Conservation (phyloP, 2,888 invertebrate genomes). For the Tipula helvola region DNA sequence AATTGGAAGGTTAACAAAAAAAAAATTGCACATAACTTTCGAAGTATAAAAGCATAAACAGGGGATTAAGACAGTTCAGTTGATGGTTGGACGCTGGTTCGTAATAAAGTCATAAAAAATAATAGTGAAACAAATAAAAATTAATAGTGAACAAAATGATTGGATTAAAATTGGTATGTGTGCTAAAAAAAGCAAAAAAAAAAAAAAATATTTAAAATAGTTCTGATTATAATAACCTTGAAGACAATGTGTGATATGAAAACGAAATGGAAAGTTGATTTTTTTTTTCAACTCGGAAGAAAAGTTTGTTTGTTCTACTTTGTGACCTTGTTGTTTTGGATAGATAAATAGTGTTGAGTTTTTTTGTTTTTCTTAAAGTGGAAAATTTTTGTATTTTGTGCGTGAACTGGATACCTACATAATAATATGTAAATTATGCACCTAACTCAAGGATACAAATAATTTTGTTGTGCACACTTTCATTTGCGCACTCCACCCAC, state of each 20-base stretch:
- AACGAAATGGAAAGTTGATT: background rate
- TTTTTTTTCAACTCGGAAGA: background rate
- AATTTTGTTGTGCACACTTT: background rate
- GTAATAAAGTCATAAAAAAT: constrained; percentile 14
- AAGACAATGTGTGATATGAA: background rate
- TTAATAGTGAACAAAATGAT: constrained; percentile 4
- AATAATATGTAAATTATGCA: background rate
- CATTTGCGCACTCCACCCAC: background rate
- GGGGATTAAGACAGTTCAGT: constrained; percentile 28
- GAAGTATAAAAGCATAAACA: constrained; percentile 29
- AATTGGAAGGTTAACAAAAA: constrained; percentile 8
- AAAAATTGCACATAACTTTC: constrained; percentile 13
- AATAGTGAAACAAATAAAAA: background rate
- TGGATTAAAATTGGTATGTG: constrained; percentile 13
- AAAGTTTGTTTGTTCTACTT: background rate
- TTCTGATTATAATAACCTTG: background rate
- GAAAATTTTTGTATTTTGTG: background rate
- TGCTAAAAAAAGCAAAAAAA: background rate
- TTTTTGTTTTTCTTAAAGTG: background rate
- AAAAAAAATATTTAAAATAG: background rate
- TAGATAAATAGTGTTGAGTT: background rate
- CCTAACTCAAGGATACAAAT: no score
- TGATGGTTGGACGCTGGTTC: constrained; percentile 19
- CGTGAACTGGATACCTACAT: background rate
- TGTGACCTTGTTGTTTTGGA: background rate